Percentiles rank a stretch among this genome's conserved stretches.
Evolutionary conservation across 1,140 invertebrate genomes (phyloP).

Genomic region (Hermetia illucens): DNA sequence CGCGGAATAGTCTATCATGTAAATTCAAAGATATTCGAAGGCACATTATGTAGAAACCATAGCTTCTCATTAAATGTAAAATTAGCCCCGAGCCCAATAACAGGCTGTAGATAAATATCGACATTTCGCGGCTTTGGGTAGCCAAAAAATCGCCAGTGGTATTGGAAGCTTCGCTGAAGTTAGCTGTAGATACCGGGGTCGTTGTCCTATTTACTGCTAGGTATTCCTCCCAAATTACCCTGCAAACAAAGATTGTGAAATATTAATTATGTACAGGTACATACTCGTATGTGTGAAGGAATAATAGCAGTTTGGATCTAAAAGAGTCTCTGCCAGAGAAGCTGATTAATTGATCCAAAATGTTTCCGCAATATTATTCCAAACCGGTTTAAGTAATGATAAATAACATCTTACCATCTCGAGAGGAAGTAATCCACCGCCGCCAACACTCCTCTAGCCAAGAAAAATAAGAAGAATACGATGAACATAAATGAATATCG

Average conservation of each 20-base stretch:
- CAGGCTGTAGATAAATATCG: no score
- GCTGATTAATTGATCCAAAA: no score
- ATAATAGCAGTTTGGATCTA: no score
- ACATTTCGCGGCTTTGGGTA: no score
- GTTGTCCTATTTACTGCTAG: constrained; percentile 11
- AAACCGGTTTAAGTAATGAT: not conserved
- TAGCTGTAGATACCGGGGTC: no score
- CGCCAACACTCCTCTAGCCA: constrained; percentile 49
- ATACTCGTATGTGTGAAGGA: no score
- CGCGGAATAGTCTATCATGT: constrained; percentile 61
- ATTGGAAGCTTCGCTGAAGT: no score
- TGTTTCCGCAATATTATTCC: constrained; percentile 9
- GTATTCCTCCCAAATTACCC: constrained; percentile 6
- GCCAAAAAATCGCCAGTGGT: constrained; percentile 31
- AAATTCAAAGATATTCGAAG: constrained; percentile 52
- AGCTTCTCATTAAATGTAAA: constrained; percentile 33
- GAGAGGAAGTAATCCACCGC: constrained; percentile 59
- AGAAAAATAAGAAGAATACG: constrained; percentile 37
- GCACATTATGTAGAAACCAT: constrained; percentile 52
- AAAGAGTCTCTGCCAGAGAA: no score
- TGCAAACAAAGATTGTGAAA: not conserved
- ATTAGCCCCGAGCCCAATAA: constrained; percentile 18
- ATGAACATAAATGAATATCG: constrained; percentile 38
- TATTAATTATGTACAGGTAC: no score
- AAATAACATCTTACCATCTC: constrained; percentile 44